Conservation (phyloP, 2,113 vertebrate species). For the Hydropotes inermis region DNA sequence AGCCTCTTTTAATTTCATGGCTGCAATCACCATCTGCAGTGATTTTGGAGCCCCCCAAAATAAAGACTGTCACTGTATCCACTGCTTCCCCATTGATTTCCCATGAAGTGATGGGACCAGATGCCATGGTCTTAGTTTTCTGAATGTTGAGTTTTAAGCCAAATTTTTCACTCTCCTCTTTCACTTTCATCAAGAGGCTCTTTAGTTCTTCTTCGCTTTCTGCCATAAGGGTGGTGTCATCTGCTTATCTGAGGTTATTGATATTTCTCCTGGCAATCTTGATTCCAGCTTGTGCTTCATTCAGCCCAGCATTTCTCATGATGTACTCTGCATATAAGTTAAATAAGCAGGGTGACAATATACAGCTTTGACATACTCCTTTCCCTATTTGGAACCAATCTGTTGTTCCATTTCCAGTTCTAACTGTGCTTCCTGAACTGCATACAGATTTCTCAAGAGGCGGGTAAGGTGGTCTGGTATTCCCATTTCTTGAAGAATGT, state of each 20-base stretch:
- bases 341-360: neutral
- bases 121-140: neutral
- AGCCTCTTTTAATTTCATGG: neutral
- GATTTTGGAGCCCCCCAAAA: neutral
- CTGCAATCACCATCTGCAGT: neutral
- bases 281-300: neutral
- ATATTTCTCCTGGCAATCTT: neutral
- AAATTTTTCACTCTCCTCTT: neutral
- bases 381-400: neutral
- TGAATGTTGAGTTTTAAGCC: neutral
- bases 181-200: neutral
- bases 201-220: neutral
- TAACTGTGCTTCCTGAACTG: neutral
- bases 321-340: neutral
- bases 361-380: neutral
- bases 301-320: neutral
- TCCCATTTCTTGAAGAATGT: neutral
- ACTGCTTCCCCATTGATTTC: fast-evolving
- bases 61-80: neutral
- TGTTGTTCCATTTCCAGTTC: neutral
- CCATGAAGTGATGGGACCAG: neutral
- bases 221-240: neutral
- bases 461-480: neutral
- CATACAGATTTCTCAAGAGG: neutral
- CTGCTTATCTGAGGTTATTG: neutral